Conservation (phyloP, 2,888 invertebrate genomes). For the Cecidostiba fungosa region DNA sequence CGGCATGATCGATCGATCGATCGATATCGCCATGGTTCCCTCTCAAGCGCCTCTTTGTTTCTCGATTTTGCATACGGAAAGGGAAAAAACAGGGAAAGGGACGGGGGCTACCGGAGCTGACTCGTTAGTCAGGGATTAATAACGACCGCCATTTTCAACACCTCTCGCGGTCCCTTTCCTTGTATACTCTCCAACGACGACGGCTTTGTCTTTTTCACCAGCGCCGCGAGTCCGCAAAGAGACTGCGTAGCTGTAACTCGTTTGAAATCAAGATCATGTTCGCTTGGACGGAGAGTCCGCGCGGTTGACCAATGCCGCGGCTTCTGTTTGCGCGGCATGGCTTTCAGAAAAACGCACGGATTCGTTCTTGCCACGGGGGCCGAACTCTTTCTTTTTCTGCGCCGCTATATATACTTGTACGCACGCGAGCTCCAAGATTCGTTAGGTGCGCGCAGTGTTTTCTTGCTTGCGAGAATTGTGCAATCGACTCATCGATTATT, state of each 20-base stretch:
- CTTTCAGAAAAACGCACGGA: constrained; percentile 3
- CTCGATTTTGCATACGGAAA: constrained; percentile 38
- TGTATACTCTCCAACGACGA: constrained; percentile 68
- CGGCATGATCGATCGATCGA: constrained; percentile 28
- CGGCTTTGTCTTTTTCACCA: constrained; percentile 17
- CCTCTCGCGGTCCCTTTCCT: constrained; percentile 69
- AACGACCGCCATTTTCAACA: constrained; percentile 76
- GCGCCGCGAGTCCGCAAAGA: neutral
- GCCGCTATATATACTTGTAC: too few relatives aligned
- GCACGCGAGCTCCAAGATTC: neutral
- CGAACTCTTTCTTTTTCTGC: neutral
- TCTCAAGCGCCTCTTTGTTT: constrained; percentile 29
- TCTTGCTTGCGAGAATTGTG: neutral
- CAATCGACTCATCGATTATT: neutral
- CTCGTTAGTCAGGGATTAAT: constrained; percentile 75
- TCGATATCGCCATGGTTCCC: constrained; percentile 35
- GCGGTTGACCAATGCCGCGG: constrained; percentile 22
- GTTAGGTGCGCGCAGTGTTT: too few relatives aligned
- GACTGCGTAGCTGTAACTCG: neutral
- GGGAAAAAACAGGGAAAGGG: too few relatives aligned
- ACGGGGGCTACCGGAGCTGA: constrained; percentile 65
- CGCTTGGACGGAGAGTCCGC: neutral
- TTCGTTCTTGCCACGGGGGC: neutral
- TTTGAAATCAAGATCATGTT: constrained; percentile 41
- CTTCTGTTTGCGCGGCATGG: neutral